A percentile compares a stretch with the other conserved stretches of the same genome.
These are phyloP conservation scores for Nylanderia fulva DNA, from an alignment of 1,140 invertebrate genomes.

Conservation along the genomic window DNA sequence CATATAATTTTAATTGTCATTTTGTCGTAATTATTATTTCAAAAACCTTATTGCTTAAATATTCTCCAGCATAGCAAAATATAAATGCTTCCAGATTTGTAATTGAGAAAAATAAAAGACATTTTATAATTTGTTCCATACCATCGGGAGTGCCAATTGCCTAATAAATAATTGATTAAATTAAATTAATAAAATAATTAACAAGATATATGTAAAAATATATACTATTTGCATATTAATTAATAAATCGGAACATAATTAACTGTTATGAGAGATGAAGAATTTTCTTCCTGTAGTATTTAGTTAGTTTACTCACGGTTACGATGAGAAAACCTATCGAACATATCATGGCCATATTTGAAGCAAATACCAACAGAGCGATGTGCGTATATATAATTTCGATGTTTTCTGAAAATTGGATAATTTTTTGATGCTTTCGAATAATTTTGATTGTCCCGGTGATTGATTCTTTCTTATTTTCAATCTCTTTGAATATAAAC, in stretches of 20 bases:
- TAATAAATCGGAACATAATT: neutral
- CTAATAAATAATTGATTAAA: too few species aligned
- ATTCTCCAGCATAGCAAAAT: constrained; percentile 51
- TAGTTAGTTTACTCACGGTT: neutral
- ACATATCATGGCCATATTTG: constrained; percentile 18
- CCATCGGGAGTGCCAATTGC: constrained; percentile 17
- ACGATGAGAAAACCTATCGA: constrained; percentile 28
- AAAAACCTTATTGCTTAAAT: constrained; percentile 16
- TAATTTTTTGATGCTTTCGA: constrained; percentile 29
- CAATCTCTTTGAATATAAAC: neutral
- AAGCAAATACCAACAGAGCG: neutral
- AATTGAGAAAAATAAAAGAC: constrained; percentile 26
- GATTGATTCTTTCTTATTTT: neutral
- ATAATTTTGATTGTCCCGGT: neutral
- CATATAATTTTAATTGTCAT: neutral
- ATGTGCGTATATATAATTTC: neutral
- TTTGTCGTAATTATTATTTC: neutral
- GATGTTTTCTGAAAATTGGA: constrained; percentile 9
- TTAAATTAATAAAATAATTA: too few species aligned
- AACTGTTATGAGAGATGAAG: neutral
- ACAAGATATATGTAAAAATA: neutral
- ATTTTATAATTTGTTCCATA: neutral
- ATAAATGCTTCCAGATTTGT: constrained; percentile 59
- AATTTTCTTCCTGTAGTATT: neutral
- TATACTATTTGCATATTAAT: neutral